A percentile compares a stretch with the other conserved stretches of the same genome.
phyloP scores from a whole-genome alignment of 2,113 vertebrate genomes.

The Rhynchomys soricoides region DNA sequence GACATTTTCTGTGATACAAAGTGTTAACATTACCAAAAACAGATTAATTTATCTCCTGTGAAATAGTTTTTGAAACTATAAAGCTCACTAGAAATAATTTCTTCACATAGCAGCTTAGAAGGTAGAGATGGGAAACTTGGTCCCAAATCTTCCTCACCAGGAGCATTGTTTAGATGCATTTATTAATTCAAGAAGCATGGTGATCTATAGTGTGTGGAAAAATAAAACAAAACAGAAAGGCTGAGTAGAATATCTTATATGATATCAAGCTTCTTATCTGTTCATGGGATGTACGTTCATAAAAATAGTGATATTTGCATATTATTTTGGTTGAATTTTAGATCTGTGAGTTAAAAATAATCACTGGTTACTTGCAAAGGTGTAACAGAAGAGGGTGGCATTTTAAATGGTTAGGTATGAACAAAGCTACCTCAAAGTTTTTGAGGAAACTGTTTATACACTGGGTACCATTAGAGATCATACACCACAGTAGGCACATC shows the following conservation, averaged over 20 bases:
- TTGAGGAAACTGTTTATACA: neutral
- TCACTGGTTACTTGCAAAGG: neutral
- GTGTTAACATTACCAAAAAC: neutral
- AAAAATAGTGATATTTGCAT: neutral
- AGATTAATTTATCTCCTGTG: neutral
- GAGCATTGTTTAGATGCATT: neutral
- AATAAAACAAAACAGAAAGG: neutral
- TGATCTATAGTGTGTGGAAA: neutral
- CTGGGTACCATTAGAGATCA: neutral
- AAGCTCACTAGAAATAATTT: neutral
- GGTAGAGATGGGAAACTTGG: neutral
- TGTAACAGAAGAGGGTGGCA: neutral
- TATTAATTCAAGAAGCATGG: neutral
- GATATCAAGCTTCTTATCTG: neutral
- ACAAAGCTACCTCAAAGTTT: neutral
- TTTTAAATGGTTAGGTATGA: neutral
- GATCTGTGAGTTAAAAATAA: too few relatives aligned
- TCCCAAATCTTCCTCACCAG: neutral
- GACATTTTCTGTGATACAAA: neutral
- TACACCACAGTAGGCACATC: neutral
- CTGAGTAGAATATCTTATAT: neutral
- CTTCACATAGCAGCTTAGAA: neutral
- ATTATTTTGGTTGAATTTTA: neutral
- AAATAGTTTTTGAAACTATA: neutral
- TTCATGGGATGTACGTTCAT: neutral